Conservation (phyloP, 2,113 vertebrate genomes). For the Corvus hawaiiensis region DNA sequence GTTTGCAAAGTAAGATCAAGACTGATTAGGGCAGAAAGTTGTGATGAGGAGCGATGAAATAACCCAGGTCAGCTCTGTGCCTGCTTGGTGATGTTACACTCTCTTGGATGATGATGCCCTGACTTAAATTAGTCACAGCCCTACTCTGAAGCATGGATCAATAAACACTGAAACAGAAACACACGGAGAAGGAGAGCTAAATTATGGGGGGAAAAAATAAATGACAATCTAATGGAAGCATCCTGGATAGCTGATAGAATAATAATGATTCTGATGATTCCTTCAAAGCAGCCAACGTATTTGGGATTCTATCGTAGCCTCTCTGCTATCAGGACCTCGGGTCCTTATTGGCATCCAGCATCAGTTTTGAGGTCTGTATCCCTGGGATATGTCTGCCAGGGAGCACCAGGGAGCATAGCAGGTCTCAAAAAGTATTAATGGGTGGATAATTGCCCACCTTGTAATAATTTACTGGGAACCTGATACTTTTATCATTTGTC, state of each 20-base stretch:
- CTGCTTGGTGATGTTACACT: not conserved
- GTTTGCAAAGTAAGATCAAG: not conserved
- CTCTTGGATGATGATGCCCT: not conserved
- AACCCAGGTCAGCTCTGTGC: not conserved
- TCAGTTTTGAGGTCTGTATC: not conserved
- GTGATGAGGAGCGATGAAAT: not conserved
- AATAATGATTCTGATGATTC: not conserved
- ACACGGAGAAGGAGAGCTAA: not conserved
- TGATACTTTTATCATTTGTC: constrained; percentile 22
- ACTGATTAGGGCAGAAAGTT: not conserved
- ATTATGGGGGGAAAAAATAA: not conserved
- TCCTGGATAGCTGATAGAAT: not conserved
- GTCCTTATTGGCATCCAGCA: accelerated
- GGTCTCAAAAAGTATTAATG: not conserved
- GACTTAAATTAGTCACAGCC: not conserved
- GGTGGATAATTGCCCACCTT: constrained; percentile 7
- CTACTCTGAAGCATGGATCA: not conserved
- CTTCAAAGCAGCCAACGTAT: not conserved
- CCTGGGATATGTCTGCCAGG: not conserved
- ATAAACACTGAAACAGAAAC: not conserved
- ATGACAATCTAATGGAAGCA: not conserved
- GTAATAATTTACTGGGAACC: constrained; percentile 14
- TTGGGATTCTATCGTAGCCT: not conserved
- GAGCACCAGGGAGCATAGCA: not conserved
- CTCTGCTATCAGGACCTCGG: accelerated